These are phyloP conservation scores for Rallus crepitans DNA, from an alignment of 2,797 vertebrate genomes.

Conservation along the genomic window DNA sequence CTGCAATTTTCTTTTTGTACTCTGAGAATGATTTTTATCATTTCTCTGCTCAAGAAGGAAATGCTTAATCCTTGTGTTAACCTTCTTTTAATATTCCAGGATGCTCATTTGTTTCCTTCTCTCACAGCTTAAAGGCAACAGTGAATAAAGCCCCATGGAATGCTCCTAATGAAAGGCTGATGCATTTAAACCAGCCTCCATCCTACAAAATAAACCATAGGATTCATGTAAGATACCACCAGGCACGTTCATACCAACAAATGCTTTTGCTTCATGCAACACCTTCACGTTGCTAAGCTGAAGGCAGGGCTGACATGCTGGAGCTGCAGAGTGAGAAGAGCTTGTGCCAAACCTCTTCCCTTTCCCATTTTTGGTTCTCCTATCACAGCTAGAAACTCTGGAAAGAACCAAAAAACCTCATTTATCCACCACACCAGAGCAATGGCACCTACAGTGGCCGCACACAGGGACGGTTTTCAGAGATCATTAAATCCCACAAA, in stretches of 20 bases:
- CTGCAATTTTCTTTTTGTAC: background rate
- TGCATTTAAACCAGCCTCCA: background rate
- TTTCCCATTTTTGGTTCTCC: background rate
- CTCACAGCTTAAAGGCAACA: background rate
- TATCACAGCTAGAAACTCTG: background rate
- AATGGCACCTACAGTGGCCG: background rate
- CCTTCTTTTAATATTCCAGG: background rate
- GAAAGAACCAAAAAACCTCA: background rate
- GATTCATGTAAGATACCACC: background rate
- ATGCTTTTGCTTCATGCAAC: background rate
- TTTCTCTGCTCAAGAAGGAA: background rate
- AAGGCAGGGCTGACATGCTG: background rate
- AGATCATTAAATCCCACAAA: background rate
- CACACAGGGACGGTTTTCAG: background rate
- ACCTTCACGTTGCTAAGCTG: background rate
- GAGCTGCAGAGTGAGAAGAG: background rate
- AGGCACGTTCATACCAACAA: background rate
- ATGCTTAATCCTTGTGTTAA: background rate
- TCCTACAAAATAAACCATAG: background rate
- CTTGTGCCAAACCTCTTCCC: background rate
- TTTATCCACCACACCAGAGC: background rate
- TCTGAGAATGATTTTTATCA: background rate
- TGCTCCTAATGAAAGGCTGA: background rate
- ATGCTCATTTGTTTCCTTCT: background rate
- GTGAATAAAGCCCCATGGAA: background rate